These are phyloP conservation scores for Meda fulgida DNA, from an alignment of 2,797 vertebrate genomes.

Conservation along the genomic window DNA sequence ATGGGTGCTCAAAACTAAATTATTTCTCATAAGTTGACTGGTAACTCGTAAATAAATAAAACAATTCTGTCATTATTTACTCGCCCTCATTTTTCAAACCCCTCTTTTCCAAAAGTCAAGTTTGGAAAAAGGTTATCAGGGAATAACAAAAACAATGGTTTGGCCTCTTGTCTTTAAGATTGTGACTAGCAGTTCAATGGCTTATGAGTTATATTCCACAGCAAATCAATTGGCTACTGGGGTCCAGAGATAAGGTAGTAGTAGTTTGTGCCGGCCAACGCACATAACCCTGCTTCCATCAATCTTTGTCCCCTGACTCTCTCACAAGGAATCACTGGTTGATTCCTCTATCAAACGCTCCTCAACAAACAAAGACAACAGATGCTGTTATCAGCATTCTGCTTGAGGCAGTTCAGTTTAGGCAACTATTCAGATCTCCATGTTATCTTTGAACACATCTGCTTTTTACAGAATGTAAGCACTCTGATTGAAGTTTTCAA, in stretches of 20 bases:
- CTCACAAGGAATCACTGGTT: slow-evolving; percentile 75
- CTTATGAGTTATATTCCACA: slow-evolving; percentile 88
- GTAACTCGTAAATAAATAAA: neutral
- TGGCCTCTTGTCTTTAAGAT: slow-evolving; percentile 49
- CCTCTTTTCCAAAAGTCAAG: neutral
- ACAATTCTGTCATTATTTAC: neutral
- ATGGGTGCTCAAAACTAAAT: slow-evolving; percentile 34
- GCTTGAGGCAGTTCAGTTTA: slow-evolving; percentile 67
- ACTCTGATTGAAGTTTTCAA: neutral
- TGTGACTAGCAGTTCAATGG: slow-evolving; percentile 40
- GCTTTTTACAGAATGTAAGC: neutral
- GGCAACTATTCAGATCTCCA: slow-evolving; percentile 70
- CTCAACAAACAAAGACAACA: slow-evolving; percentile 81
- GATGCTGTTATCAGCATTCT: slow-evolving; percentile 84
- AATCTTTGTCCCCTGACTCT: slow-evolving; percentile 87
- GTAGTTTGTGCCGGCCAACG: slow-evolving; percentile 79
- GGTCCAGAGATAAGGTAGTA: slow-evolving; percentile 85
- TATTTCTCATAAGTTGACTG: slow-evolving; percentile 13
- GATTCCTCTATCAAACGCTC: slow-evolving; percentile 79
- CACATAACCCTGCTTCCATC: slow-evolving; percentile 86
- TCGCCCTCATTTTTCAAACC: neutral
- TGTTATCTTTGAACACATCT: slow-evolving; percentile 67
- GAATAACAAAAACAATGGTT: slow-evolving; percentile 38
- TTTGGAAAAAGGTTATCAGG: neutral
- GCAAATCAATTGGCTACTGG: slow-evolving; percentile 90